Conservation (phyloP, 2,888 invertebrate genomes). For the Drosophila bunnanda region DNA sequence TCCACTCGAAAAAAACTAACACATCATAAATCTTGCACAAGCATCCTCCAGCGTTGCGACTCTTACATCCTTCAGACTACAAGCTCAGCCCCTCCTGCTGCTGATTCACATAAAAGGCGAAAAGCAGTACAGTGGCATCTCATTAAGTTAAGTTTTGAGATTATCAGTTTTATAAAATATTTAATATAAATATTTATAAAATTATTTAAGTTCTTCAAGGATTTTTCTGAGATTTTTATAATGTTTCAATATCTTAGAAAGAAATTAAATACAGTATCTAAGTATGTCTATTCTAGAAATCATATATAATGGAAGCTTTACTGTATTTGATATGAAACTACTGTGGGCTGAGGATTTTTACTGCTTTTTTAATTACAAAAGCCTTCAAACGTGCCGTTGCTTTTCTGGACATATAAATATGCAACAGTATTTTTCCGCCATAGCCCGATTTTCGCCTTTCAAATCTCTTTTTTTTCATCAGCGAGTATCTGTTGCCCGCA, state of each 20-base stretch:
- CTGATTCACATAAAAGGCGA: constrained; percentile 37
- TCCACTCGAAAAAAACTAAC: constrained; percentile 67
- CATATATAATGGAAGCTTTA: neutral
- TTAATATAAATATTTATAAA: neutral
- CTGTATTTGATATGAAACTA: constrained; percentile 3
- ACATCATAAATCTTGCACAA: constrained; percentile 76
- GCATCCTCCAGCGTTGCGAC: constrained; percentile 70
- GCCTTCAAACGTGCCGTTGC: constrained; percentile 41
- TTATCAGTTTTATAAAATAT: neutral
- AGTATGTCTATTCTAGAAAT: neutral
- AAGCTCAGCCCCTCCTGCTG: constrained; percentile 7
- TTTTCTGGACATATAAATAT: constrained; percentile 55
- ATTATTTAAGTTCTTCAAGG: neutral
- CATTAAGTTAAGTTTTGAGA: neutral
- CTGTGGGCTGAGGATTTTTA: constrained; percentile 16
- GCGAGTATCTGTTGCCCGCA: constrained; percentile 18
- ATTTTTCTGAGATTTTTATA: neutral
- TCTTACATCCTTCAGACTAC: constrained; percentile 48
- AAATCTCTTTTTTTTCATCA: constrained; percentile 1
- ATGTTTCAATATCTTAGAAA: too few relatives aligned
- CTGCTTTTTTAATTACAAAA: constrained; percentile 62
- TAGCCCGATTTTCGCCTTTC: constrained; percentile 7
- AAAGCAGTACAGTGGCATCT: constrained; percentile 1
- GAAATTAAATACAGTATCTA: too few relatives aligned
- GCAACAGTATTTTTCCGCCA: constrained; percentile 54